Evolutionary conservation across 2,797 vertebrate species (phyloP), one percentile per base, ranked within the genome.

Genomic region (Graptemys geographica): DNA sequence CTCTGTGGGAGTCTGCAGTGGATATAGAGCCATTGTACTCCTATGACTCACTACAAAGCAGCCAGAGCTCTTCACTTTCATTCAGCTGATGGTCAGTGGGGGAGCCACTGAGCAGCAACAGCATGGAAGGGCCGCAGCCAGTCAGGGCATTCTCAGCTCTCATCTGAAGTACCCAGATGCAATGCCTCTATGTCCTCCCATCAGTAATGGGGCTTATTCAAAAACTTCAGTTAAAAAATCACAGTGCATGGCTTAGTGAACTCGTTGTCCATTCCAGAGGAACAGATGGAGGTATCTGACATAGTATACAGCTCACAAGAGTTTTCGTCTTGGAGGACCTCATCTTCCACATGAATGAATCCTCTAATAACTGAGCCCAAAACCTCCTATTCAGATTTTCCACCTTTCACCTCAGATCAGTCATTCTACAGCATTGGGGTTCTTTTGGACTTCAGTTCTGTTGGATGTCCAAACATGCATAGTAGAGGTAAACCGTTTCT

Each of bases 401-500:
- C 76, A 81, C 11, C 78, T 92, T 59, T 91, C 13, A 33, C 81
- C 74, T 59, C 2, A 1, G 59, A 69, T 94, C 13, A 93, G 41
- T 88, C 1, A 88, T 83, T 88, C 5, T 15, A 85, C 87, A 92
- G 81, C 90, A 59, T 89, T 81, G 55, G 76, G 72, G 65, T 94
- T 94, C 90, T 96, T 55, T 94, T 94, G 90, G 79, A 93, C 95
- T 94, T 87, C 0, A 88, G 53, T 87, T 47, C 33, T 90, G 15
- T 2, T 1, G 1, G 41, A 86, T 92, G 87, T 87, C 57, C 90
- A 90, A 44, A 84, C 82, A 84, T 83, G 89, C 13, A 0, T 83
- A 72, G n/a, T 93, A 33, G 53, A 92, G 65, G 31, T 83, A 92
- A 94, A 65, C 84, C n/a, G 76, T 90, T 87, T 33, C 92, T 95